Base-by-base conservation (phyloP, 2,888 invertebrate genomes). In the Cheilosia impressa region DNA sequence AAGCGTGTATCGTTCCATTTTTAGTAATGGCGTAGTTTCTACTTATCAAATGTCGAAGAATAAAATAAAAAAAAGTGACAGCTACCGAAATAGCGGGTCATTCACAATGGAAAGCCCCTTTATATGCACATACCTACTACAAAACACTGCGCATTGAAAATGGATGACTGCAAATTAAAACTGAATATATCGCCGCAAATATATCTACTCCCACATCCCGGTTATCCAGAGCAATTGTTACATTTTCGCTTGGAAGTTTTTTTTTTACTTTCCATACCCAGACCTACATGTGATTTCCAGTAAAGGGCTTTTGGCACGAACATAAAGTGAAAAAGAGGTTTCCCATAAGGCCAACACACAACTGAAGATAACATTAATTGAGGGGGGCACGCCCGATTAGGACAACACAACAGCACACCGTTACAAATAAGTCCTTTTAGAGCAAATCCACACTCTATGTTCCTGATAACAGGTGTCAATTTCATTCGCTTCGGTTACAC, bases 381-480 rank as follows among this genome's bases (percentile, higher is more conserved):
- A 71, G 58, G 50, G 60, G 38, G 75, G 47, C 80, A 75, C 79
- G 53, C 84, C 84, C 80, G 69, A 75, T 84, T 75, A 75, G 79
- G 80, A 63, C 43, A 55, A 47, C 24, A 34, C 47, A 50, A 43
- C 50, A 52, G 43, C 68, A 63, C 41, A 55, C 34, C 60, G 50
- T 31, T 27, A 52, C 57, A 76, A 53, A 72, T 38, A 73, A 66
- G 58, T 79, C 80, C 84, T 79, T 84, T 80, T 84, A 47, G 24
- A 84, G 84, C 73, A 65, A 50, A 63, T 58, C 63, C 69, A 68
- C 50, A 58, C 75, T 71, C 47, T 50, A 19, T 76, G 80, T 85
- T 57, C 47, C 27, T 68, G 85, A 85, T 85, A 81, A 68, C 85
- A 85, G 71, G 85, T 85, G 85, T 85, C 85, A 81, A 71, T 81